phyloP scores from a whole-genome alignment of 2,888 invertebrate species.

The Criorhina ranunculi region DNA sequence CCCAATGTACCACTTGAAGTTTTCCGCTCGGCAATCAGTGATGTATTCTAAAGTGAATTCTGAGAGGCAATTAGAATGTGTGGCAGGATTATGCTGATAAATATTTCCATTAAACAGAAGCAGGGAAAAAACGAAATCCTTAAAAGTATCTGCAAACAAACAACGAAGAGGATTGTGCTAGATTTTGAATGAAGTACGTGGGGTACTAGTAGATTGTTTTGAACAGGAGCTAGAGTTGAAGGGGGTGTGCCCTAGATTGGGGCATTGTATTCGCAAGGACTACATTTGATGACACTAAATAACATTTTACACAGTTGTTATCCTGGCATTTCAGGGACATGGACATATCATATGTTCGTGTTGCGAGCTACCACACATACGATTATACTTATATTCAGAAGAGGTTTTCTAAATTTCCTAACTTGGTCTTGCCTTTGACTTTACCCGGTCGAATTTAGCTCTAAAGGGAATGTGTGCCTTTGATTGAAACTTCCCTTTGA shows the following conservation, averaged over 20 bases:
- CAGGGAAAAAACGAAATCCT: constrained; percentile 30
- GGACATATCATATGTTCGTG: background rate
- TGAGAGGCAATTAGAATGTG: constrained; percentile 55
- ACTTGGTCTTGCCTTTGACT: too few relatives aligned
- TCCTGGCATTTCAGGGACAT: constrained; percentile 6
- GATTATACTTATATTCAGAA: too few relatives aligned
- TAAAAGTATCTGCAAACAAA: constrained; percentile 47
- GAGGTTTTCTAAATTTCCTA: too few relatives aligned
- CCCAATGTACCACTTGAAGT: constrained; percentile 47
- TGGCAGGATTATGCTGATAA: constrained; percentile 24
- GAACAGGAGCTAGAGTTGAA: constrained; percentile 21
- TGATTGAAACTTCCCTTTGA: too few relatives aligned
- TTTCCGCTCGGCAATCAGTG: constrained; percentile 61
- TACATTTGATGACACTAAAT: background rate
- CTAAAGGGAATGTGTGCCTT: too few relatives aligned
- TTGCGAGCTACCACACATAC: background rate
- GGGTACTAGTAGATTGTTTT: constrained; percentile 30
- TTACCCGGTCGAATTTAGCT: too few relatives aligned
- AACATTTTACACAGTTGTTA: background rate
- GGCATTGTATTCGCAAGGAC: constrained; percentile 9
- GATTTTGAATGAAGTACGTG: constrained; percentile 48
- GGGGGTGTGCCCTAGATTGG: constrained; percentile 44
- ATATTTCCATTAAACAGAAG: constrained; percentile 49
- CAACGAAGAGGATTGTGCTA: constrained; percentile 51
- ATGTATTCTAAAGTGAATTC: constrained; percentile 58